Conservation (phyloP, 2,113 vertebrate genomes). For the Galemys pyrenaicus region DNA sequence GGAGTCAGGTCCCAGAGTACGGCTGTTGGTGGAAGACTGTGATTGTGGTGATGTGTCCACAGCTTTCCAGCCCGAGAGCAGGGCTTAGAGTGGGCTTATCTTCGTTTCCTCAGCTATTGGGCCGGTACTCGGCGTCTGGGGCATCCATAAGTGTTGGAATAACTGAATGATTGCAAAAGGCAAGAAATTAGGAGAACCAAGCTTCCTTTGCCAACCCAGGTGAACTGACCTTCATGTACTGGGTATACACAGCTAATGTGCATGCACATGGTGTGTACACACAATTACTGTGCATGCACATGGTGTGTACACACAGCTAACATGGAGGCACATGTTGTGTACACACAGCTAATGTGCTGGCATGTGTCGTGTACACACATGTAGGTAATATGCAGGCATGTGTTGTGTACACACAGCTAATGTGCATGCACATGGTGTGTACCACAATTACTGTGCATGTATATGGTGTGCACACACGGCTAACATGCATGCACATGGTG, state of each 20-base stretch:
- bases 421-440: no score
- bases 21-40: neutral
- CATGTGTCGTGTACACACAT: no score
- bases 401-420: no score
- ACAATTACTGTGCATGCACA: no score
- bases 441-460: no score
- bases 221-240: neutral
- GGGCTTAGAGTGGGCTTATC: neutral
- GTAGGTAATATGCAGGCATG: no score
- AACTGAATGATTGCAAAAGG: neutral
- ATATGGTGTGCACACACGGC: no score
- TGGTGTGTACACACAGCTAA: no score
- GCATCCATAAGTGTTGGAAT: neutral
- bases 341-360: no score
- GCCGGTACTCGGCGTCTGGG: neutral
- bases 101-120: neutral
- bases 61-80: neutral
- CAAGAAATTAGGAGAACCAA: neutral
- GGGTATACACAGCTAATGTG: accelerated
- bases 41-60: neutral
- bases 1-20: neutral
- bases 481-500: no score
- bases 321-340: no score
- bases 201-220: neutral
- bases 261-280: no score